Evolutionary conservation across 2,888 invertebrate species (phyloP), one percentile per base, ranked within the genome.

Genomic region (Philopedon plagiatum): DNA sequence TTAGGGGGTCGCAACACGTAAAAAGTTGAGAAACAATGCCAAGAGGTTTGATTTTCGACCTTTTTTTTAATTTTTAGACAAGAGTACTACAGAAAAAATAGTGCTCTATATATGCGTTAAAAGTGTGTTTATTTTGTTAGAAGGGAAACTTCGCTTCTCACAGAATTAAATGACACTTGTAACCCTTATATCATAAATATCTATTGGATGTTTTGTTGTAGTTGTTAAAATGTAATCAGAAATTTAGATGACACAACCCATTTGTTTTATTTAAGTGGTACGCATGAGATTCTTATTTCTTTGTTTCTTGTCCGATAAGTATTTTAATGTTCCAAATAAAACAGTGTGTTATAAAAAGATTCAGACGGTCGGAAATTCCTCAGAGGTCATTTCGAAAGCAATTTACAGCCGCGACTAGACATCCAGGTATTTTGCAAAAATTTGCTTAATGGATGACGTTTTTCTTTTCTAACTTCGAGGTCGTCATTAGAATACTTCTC

Each of bases 321-420:
- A 58, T 58, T 23, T 58, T 58, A 58, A 58, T 58, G 58, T 13
- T 15, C 26, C 8, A 15, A 49, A 26, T 26, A 26, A 41, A 23
- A 58, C 26, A 58, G 23, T 23, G 39, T 39, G 41, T 13, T 58
- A 32, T 26, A 58, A 58, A 41, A 58, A 41, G 41, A 41, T 41
- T 26, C 41, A 41, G 54, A 23, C 54, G 34, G 54, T 39, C 54
- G 34, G 26, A 54, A 34, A 64, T 64, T 64, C 64, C 39, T 64
- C 3, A 39, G 37, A 19, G 64, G 64, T 54, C 64, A 64, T 54
- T 54, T 37, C 46, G 39, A 13, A 37, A 37, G 21, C 29, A 64
- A 54, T 63, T 49, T 34, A 62, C 23, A 34, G 26, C 23, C 21
- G 15, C 21, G 64, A 49, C 64, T 64, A 64, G 64, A 64, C 64